A percentile compares a stretch with the other conserved stretches of the same genome.
Conservation (phyloP, 2,888 invertebrate genomes). For the Cosmia trapezina region DNA sequence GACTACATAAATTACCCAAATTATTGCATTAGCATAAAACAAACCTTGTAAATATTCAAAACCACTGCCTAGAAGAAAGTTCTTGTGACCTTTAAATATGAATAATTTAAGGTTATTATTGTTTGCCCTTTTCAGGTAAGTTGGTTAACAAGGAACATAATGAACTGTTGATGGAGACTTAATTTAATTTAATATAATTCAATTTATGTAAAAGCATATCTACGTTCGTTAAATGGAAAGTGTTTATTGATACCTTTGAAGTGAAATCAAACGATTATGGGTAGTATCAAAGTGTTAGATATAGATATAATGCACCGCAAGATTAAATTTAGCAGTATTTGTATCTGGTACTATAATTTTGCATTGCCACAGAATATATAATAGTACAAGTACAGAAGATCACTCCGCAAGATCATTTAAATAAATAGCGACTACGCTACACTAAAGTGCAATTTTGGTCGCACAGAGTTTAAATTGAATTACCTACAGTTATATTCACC, state of each 20-base stretch:
- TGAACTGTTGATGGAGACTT: slow-evolving; percentile 13
- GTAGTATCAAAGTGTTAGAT: background rate
- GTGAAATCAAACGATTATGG: slow-evolving; percentile 9
- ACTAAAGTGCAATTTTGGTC: too few species aligned
- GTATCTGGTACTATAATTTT: background rate
- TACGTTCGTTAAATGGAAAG: background rate
- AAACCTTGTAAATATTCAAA: slow-evolving; percentile 14
- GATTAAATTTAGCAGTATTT: background rate
- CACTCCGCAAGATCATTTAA: too few species aligned
- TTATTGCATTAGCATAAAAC: background rate
- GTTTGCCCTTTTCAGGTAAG: slow-evolving; percentile 16
- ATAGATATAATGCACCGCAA: background rate
- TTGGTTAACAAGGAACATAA: slow-evolving; percentile 21
- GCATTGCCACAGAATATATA: too few species aligned
- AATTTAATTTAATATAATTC: background rate
- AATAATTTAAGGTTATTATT: background rate
- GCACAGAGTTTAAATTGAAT: too few species aligned
- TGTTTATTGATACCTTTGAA: slow-evolving; percentile 11
- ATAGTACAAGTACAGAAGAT: too few species aligned
- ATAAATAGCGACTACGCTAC: too few species aligned
- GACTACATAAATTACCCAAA: slow-evolving; percentile 7
- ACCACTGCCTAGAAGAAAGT: background rate
- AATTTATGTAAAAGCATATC: slow-evolving; percentile 18
- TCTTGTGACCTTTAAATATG: slow-evolving; percentile 23
- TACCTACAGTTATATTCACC: too few species aligned